Base-by-base conservation (phyloP, 2,113 vertebrate species). In the Agapornis roseicollis region DNA sequence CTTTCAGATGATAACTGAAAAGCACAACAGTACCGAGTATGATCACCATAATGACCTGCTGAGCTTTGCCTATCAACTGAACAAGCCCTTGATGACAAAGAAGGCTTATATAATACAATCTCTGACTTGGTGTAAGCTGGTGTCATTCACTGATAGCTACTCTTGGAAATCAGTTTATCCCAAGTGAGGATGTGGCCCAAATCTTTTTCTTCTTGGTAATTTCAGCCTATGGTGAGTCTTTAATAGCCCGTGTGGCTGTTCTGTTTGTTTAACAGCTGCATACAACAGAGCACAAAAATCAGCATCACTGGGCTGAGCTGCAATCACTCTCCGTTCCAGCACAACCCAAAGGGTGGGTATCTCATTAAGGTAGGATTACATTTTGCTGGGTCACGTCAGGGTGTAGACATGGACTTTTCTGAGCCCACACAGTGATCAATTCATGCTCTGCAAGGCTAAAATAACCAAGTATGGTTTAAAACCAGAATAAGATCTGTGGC, bases 281-380 rank as follows among this genome's bases (percentile, higher is more conserved):
- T 31, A 42, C 22, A 14, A 16, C 12, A 35, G 42, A 76, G 41
- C 1, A 0, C 37, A 37, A 28, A 82, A 28, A 17, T 78, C 53
- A 3, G 24, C 44, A 18, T 17, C 2, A 0, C 52, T 0, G 0
- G 15, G 27, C 55, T 69, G 61, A 73, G 76, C 31, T 1, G 3
- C 6, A 15, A 11, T 31, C 2, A 2, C 13, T 86, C 9, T 42
- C 18, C 25, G 79, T 77, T 56, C n/a, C 76, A 58, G 52, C 46
- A 20, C 7, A 41, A 33, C 55, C 46, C 77, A 28, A 44, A 74
- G 25, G 17, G 17, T 31, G 0, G 0, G 6, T 2, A 28, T 33
- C 47, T 63, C 27, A 4, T 1, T 17, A 70, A 35, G 17, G 10
- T 14, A 22, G 27, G 42, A 35, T 4, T 66, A 8, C 12, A 28